Conservation (phyloP, 2,888 invertebrate species). For the Dorcus hopei region DNA sequence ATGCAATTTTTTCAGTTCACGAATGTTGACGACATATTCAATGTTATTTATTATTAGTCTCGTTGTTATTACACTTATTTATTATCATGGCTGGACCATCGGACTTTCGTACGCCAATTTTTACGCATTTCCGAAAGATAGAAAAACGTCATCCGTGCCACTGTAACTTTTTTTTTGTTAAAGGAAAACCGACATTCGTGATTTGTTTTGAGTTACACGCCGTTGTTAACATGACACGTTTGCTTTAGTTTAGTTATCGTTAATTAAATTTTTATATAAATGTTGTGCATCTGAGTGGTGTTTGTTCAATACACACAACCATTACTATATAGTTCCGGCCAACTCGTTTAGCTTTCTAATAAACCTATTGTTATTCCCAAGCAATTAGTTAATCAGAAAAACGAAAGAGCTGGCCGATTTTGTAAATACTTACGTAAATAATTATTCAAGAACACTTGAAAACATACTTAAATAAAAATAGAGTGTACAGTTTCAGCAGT, state of each 20-base stretch:
- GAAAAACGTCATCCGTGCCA: no score
- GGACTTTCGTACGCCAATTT: constrained; percentile 1
- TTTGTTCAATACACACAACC: constrained; percentile 25
- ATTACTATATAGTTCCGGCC: neutral
- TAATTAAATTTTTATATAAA: constrained; percentile 46
- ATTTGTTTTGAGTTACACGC: constrained; percentile 15
- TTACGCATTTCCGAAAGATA: constrained; percentile 11
- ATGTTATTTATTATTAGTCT: constrained; percentile 9
- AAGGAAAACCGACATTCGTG: constrained; percentile 9
- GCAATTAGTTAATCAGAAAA: constrained; percentile 34
- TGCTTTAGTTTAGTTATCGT: constrained; percentile 39
- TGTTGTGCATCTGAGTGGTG: constrained; percentile 43
- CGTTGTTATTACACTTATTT: neutral
- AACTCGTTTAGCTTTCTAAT: constrained; percentile 17
- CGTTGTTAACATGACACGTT: neutral
- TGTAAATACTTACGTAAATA: constrained; percentile 8
- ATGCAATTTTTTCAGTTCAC: constrained; percentile 31
- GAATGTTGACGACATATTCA: constrained; percentile 9
- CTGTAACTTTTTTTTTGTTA: neutral
- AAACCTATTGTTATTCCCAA: constrained; percentile 44
- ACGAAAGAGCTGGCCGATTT: neutral
- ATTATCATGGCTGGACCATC: constrained; percentile 18
- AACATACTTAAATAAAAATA: neutral
- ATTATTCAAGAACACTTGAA: neutral
- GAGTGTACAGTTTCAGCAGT: no score